Conservation (phyloP, 1,140 invertebrate species). For the Zaprionus taronus region DNA sequence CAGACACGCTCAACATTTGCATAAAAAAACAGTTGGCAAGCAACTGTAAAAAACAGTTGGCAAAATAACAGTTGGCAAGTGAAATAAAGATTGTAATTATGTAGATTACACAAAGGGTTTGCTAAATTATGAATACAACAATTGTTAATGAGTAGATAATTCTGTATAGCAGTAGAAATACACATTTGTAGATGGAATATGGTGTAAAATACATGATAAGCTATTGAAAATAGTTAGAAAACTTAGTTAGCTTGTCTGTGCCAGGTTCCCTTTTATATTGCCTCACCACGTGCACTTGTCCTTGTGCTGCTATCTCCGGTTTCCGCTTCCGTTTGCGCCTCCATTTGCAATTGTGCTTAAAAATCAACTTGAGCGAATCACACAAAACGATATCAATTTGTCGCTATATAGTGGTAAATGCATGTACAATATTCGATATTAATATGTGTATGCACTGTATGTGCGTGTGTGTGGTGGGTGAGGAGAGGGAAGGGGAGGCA, state of each 20-base stretch:
- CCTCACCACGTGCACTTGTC: not conserved
- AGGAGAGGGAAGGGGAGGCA: constrained; percentile 11
- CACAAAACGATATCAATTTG: constrained; percentile 83
- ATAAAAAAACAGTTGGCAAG: not conserved
- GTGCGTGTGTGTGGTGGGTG: not conserved
- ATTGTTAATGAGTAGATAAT: not conserved
- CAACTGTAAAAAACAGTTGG: too few relatives aligned
- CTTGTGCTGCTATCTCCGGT: not conserved
- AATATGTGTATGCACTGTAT: constrained; percentile 15
- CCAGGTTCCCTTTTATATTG: not conserved
- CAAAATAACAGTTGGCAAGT: not conserved
- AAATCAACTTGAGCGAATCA: constrained; percentile 81
- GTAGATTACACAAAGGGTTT: not conserved
- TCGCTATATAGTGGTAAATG: constrained; percentile 73
- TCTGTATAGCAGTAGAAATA: not conserved
- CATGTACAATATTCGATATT: constrained; percentile 13
- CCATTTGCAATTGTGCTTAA: constrained; percentile 53
- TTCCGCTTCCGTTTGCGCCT: constrained; percentile 1
- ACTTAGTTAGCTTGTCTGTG: not conserved
- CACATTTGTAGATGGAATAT: not conserved
- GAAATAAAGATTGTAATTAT: not conserved
- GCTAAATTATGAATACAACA: not conserved
- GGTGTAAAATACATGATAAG: not conserved
- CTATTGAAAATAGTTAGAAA: not conserved
- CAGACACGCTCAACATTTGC: too few relatives aligned